These are phyloP conservation scores for Uria aalge DNA, from an alignment of 2,113 vertebrate species.

Conservation along the genomic window DNA sequence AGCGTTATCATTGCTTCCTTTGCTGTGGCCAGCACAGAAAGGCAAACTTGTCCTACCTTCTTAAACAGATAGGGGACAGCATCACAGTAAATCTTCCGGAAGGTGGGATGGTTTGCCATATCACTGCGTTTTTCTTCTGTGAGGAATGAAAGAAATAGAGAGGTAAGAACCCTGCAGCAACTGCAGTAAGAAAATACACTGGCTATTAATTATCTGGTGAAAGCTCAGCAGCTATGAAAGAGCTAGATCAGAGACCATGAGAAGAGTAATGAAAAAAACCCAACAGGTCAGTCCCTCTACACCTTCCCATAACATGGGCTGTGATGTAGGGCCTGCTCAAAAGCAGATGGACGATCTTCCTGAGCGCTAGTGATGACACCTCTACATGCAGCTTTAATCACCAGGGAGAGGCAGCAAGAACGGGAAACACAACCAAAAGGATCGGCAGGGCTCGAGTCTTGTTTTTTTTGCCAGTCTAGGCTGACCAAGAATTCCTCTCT, in stretches of 20 bases:
- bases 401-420: not conserved
- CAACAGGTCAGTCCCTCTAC: not conserved
- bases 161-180: not conserved
- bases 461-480: not conserved
- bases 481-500: not conserved
- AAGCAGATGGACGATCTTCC: not conserved
- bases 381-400: not conserved
- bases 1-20: not conserved
- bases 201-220: not conserved
- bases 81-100: conserved; percentile 82
- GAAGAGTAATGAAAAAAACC: not conserved
- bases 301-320: not conserved
- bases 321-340: not conserved
- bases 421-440: not conserved
- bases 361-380: not conserved
- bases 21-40: not conserved
- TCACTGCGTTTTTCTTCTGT: conserved; percentile 74
- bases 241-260: not conserved
- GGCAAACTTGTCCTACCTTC: conserved; percentile 70
- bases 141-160: not conserved
- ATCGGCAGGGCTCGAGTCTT: not conserved
- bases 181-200: not conserved
- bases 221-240: not conserved
- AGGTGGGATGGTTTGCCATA: conserved; percentile 78
- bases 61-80: conserved; percentile 83